Conservation (phyloP, 2,888 invertebrate species). For the Archips crataeganus region DNA sequence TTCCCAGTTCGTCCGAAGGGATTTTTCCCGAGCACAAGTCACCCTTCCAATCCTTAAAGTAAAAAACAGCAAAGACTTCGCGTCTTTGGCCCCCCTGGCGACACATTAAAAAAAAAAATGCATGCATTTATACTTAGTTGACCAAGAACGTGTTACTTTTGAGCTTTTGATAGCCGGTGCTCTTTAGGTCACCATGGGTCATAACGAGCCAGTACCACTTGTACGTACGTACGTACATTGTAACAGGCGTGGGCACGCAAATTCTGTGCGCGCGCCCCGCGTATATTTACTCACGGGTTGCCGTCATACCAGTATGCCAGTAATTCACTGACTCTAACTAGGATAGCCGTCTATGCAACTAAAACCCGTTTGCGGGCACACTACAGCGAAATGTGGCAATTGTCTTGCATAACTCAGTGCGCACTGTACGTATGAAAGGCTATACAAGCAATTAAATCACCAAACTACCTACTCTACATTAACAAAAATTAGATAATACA, state of each 20-base stretch:
- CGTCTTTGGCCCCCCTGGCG: no score
- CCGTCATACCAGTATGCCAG: conserved; percentile 27
- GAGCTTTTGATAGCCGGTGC: neutral
- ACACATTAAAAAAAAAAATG: no score
- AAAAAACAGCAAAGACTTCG: no score
- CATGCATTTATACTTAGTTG: no score
- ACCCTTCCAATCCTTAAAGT: no score
- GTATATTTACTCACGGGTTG: conserved; percentile 2
- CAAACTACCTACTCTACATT: conserved; percentile 27
- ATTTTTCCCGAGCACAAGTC: no score
- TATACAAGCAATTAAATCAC: conserved; percentile 41
- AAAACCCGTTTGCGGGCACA: conserved; percentile 38
- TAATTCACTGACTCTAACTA: conserved; percentile 32
- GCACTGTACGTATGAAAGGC: conserved; percentile 25
- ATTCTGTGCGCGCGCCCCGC: neutral
- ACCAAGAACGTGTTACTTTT: neutral
- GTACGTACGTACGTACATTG: neutral
- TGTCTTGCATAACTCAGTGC: conserved; percentile 40
- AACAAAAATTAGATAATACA: conserved; percentile 35
- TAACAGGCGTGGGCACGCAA: conserved; percentile 8
- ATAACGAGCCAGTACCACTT: neutral
- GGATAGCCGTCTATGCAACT: conserved; percentile 33
- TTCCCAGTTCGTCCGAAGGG: no score
- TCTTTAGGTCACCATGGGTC: neutral
- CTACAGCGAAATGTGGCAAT: conserved; percentile 41